Evolutionary conservation across 2,797 vertebrate genomes (phyloP), one percentile per base, ranked within the genome.

Genomic region (Chelmon rostratus): DNA sequence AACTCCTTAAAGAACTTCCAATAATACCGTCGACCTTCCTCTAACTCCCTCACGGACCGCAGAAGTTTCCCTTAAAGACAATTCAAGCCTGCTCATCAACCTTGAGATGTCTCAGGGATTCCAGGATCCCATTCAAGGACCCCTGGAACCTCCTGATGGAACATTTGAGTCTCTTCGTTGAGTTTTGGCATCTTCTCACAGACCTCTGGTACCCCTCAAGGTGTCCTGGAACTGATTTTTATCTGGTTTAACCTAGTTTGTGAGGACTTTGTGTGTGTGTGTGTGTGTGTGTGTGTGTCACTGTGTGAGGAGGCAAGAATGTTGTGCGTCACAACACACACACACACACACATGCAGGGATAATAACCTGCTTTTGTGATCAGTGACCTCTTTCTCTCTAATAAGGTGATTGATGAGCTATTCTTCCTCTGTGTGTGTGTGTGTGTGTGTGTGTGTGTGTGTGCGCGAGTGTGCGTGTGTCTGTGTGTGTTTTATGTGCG

Each of bases 331-430:
- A 66, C 44, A 4, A 21, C 49, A 68, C 50, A 73, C 70, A 70
- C 52, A 77, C 57, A 53, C 66, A 67, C 50, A 63, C 49, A 73
- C n/a, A 76, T 44, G 37, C 11, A 67, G 31, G 31, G 23, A 56
- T 33, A 35, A 58, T 21, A 44, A 57, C 10, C 18, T 46, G 23
- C 59, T 73, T 78, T 71, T 64, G 76, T 72, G 78, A 75, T 81
- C 67, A 71, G 54, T 5, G 61, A 64, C 78, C 52, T 76, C 67
- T 53, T 68, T 74, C 66, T 75, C 61, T 66, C 49, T 68, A 76
- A 83, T 63, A 9, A 79, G 78, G 74, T 89, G 87, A 89, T 87
- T 83, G 81, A 89, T 87, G 85, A 77, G 63, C 75, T 28, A 57
- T 73, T 78, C 25, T 70, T 49, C 21, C 53, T 44, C 16, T 53